Evolutionary conservation across 2,113 vertebrate species (phyloP).

Genomic region (Bubalus kerabau): DNA sequence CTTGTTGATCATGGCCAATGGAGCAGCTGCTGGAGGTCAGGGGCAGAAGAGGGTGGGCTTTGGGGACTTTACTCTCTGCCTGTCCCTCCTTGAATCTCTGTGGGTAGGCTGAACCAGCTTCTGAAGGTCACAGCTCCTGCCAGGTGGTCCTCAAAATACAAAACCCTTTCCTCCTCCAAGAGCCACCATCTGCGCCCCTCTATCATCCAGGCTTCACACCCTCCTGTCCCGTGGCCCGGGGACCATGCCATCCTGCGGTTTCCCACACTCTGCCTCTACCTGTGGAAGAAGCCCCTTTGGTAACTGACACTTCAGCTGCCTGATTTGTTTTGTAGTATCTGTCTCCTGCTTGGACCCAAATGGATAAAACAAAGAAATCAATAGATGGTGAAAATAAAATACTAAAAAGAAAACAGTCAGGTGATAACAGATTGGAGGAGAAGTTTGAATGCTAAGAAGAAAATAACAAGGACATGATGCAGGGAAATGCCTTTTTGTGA

Average conservation of each 20-base stretch:
- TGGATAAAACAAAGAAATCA: not conserved
- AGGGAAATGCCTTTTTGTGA: not conserved
- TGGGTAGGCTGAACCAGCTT: no score
- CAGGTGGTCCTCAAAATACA: not conserved
- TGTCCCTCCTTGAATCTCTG: not conserved
- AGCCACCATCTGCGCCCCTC: rapidly evolving
- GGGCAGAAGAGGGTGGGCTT: not conserved
- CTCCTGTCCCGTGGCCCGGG: not conserved
- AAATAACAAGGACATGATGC: not conserved
- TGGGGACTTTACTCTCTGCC: not conserved
- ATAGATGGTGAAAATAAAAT: not conserved
- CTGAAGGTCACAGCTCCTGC: not conserved
- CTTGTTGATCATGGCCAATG: not conserved
- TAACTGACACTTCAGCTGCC: not conserved
- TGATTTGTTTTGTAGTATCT: not conserved
- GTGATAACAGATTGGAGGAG: not conserved
- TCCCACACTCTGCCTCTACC: not conserved
- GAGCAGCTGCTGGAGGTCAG: not conserved
- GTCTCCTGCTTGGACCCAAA: not conserved
- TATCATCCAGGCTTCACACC: not conserved
- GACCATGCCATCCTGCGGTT: rapidly evolving
- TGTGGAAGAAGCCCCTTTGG: not conserved
- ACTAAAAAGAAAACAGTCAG: not conserved
- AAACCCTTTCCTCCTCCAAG: not conserved
- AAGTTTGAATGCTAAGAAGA: not conserved